phyloP scores from a whole-genome alignment of 2,113 vertebrate species.

The Papio anubis region DNA sequence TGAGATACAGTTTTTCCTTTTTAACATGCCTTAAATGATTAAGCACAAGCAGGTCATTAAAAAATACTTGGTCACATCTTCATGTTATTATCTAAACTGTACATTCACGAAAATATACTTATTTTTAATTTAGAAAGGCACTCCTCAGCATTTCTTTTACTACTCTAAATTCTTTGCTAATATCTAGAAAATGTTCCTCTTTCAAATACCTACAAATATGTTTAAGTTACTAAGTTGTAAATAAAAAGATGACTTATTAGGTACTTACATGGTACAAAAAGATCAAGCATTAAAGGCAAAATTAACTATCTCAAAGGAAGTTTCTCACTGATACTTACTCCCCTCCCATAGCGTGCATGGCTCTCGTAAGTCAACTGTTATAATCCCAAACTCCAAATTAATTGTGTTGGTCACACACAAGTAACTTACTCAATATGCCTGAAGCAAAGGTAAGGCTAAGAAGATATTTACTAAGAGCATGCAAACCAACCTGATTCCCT shows the following conservation, averaged over 20 bases:
- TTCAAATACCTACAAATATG: neutral
- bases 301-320: constrained; percentile 64
- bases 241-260: constrained; percentile 32
- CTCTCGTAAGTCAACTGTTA: constrained; percentile 82
- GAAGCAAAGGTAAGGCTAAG: constrained; percentile 77
- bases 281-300: constrained; percentile 30
- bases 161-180: neutral
- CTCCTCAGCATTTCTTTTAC: neutral
- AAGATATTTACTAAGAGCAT: constrained; percentile 56
- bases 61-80: neutral
- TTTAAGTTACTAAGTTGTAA: neutral
- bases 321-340: constrained; percentile 72
- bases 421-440: constrained; percentile 80
- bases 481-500: constrained; percentile 37
- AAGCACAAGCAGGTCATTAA: neutral
- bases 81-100: neutral
- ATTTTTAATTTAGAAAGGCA: neutral
- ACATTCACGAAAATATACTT: neutral
- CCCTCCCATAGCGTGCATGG: constrained; percentile 69
- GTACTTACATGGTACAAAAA: constrained; percentile 38
- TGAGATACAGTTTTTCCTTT: neutral
- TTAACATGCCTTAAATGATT: neutral
- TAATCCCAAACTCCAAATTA: constrained; percentile 76
- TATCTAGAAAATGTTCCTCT: neutral
- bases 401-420: constrained; percentile 79